Base-by-base conservation (phyloP, 1,140 invertebrate species). In the Araneus ventricosus region DNA sequence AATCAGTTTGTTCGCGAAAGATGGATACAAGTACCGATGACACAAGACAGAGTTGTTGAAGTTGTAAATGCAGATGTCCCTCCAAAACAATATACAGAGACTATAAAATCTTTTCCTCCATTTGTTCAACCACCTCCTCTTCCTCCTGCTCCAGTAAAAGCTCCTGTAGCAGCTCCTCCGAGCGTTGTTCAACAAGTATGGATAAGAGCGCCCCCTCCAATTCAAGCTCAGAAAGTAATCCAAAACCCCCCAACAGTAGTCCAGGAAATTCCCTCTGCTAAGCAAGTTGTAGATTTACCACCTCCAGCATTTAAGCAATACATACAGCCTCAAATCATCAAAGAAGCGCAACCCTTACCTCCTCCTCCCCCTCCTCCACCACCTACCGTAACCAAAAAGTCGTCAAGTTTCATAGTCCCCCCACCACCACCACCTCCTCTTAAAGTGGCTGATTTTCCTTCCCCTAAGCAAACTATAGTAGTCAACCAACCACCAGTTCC, bases 171-270 rank as follows among this genome's bases (percentile, higher is more conserved):
- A 34, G 45, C 10, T 34, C n/a, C 30, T 22, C 27, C 59, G 5
- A 85, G n/a, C 82, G 6, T 45, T 7, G 90, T 84, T 85, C 80
- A 91, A 37, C 84, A 93, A 41, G 45, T 93, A 10, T 93, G 91
- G 91, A 52, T 93, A 20, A 75, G 57, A 87, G 63, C 45, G 4
- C 67, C 84, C 6, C 1, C 52, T 2, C 79, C 52, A 30, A 61
- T 90, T 5, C 88, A 80, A 22, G 10, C 22, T 1, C 82, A 86
- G 22, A 86, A 82, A 27, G 79, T 39, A 0, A 34, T 41, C 14
- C 45, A 75, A 41, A 84, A 84, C 24, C 3, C 37, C 2, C 8
- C 61, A 27, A 52, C 90, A 14, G 5, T 75, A 22, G 30, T 92
- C 0, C 82, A 86, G 34, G 45, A 86, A 0, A 20, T 86, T 30